Evolutionary conservation across 2,888 invertebrate genomes (phyloP).

Genomic region (Lamellibrachia satsuma): DNA sequence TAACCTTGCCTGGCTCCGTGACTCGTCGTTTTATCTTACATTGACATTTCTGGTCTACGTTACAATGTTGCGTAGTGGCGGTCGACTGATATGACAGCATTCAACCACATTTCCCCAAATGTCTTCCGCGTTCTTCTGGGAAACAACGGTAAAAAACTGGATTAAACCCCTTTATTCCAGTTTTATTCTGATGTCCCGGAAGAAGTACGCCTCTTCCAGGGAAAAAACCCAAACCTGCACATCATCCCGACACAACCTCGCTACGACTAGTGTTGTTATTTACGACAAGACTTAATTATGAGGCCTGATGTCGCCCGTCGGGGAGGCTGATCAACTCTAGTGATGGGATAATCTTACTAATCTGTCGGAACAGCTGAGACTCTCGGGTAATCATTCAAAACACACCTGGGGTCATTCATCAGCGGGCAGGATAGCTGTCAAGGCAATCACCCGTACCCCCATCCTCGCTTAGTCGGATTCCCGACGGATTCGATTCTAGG

Average conservation of each 20-base stretch:
- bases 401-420: constrained; percentile 1
- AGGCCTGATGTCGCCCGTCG: not conserved
- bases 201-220: too few relatives aligned
- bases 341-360: constrained; percentile 17
- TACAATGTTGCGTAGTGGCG: too few relatives aligned
- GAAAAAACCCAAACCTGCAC: not conserved
- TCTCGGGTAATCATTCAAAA: not conserved
- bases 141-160: too few relatives aligned
- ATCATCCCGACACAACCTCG: not conserved
- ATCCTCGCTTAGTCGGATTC: not conserved
- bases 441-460: not conserved
- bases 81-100: too few relatives aligned
- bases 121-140: too few relatives aligned
- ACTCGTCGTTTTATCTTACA: too few relatives aligned
- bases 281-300: not conserved
- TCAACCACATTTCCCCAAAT: too few relatives aligned
- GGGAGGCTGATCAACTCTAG: not conserved
- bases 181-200: too few relatives aligned
- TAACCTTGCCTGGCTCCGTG: too few relatives aligned
- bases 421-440: not conserved
- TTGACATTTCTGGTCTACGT: too few relatives aligned
- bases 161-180: too few relatives aligned
- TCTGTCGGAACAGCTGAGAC: not conserved
- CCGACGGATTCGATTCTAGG: not conserved
- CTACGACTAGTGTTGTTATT: not conserved